A percentile compares a stretch with the other conserved stretches of the same genome.
phyloP scores from a whole-genome alignment of 1,140 invertebrate species.

The Thaumetopoea pityocampa region DNA sequence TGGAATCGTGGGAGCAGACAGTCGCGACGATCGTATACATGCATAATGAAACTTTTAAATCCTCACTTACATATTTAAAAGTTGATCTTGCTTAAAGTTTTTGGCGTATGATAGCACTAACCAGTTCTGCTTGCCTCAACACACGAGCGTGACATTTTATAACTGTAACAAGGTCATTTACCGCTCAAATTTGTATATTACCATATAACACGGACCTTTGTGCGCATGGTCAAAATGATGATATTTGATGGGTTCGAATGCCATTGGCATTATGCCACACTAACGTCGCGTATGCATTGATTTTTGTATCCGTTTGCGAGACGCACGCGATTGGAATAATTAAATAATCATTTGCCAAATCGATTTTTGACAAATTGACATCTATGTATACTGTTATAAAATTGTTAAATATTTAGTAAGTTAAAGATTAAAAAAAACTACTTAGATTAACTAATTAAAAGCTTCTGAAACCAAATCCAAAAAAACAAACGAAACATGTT shows the following conservation, averaged over 20 bases:
- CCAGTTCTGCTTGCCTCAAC: constrained; percentile 35
- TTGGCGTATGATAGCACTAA: constrained; percentile 27
- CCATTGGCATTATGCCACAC: no score
- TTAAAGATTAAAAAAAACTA: no score
- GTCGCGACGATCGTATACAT: not conserved
- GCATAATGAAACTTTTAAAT: not conserved
- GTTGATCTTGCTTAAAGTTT: constrained; percentile 5
- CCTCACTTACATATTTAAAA: constrained; percentile 1
- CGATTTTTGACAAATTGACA: constrained; percentile 1
- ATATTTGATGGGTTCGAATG: constrained; percentile 35
- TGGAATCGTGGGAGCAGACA: not conserved
- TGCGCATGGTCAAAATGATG: constrained; percentile 29
- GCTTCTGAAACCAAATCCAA: no score
- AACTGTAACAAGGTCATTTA: constrained; percentile 48
- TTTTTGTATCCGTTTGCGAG: constrained; percentile 20
- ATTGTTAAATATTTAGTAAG: no score
- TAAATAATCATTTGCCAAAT: constrained; percentile 7
- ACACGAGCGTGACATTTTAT: constrained; percentile 48
- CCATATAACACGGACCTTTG: constrained; percentile 22
- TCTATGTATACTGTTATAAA: not conserved
- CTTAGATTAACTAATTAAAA: no score
- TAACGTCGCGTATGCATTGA: constrained; percentile 30
- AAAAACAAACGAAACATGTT: no score
- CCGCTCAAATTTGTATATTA: constrained; percentile 37
- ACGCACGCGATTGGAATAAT: constrained; percentile 14